These are phyloP conservation scores for Formicarius rufipectus DNA, from an alignment of 2,113 vertebrate genomes.

Conservation along the genomic window DNA sequence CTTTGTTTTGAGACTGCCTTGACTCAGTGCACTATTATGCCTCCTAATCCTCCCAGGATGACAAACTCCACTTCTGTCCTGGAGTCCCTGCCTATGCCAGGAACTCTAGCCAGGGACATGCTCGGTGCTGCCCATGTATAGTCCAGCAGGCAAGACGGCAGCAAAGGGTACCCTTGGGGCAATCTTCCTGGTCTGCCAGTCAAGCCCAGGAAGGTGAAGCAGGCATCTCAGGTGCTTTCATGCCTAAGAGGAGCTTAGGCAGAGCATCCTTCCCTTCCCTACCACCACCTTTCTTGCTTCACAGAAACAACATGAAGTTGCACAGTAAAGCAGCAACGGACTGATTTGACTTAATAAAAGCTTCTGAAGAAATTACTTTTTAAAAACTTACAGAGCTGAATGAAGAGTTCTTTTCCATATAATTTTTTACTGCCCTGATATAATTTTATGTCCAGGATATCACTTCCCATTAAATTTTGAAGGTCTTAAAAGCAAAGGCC, in stretches of 20 bases:
- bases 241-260: background rate
- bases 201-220: background rate
- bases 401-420: slow-evolving; percentile 20
- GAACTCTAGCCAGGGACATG: background rate
- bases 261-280: background rate
- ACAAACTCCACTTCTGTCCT: background rate
- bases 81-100: background rate
- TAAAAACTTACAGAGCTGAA: background rate
- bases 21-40: background rate
- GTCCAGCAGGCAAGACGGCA: background rate
- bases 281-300: background rate
- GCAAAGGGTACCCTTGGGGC: background rate
- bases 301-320: background rate
- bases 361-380: slow-evolving; percentile 23
- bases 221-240: background rate
- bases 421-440: slow-evolving; percentile 26
- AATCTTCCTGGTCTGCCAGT: background rate
- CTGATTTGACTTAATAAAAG: background rate
- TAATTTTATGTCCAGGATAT: slow-evolving; percentile 42
- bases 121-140: background rate
- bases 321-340: background rate
- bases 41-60: background rate
- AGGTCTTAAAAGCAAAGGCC: slow-evolving; percentile 16
- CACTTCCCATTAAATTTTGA: slow-evolving; percentile 37
- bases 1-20: background rate